These are phyloP conservation scores for Agrotis segetum DNA, from an alignment of 2,888 invertebrate genomes.

Conservation along the genomic window DNA sequence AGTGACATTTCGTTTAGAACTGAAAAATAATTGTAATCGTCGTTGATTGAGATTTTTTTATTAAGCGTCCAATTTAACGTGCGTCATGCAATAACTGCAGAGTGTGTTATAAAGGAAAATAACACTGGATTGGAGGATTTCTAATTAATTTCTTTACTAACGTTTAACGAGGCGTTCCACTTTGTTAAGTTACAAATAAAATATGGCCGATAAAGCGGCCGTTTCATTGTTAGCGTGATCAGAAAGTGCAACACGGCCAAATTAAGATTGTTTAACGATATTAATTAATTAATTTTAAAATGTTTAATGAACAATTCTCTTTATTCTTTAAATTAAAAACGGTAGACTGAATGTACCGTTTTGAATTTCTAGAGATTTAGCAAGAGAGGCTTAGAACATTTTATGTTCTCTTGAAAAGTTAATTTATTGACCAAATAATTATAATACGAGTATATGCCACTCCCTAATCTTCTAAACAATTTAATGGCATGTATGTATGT, in stretches of 20 bases:
- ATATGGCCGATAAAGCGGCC: conserved; percentile 54
- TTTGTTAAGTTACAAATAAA: conserved; percentile 62
- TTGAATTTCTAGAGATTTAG: too few relatives aligned
- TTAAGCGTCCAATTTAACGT: conserved; percentile 19
- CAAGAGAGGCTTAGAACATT: too few relatives aligned
- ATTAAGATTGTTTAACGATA: conserved; percentile 63
- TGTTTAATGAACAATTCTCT: conserved; percentile 1
- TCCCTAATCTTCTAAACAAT: not conserved
- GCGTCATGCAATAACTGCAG: conserved; percentile 42
- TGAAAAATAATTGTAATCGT: conserved; percentile 6
- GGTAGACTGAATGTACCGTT: not conserved
- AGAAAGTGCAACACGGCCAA: conserved; percentile 66
- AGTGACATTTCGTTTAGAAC: conserved; percentile 2
- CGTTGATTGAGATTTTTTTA: conserved; percentile 22
- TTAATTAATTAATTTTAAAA: conserved; percentile 43
- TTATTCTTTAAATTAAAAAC: not conserved
- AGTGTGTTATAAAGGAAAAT: conserved; percentile 50
- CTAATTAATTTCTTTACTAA: conserved; percentile 61
- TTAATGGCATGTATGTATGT: not conserved
- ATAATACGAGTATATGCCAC: not conserved
- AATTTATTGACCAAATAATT: not conserved
- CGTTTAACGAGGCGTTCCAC: conserved; percentile 60
- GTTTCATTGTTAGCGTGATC: conserved; percentile 73
- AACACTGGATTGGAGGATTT: conserved; percentile 57
- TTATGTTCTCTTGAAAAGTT: too few relatives aligned